Conservation (phyloP, 2,888 invertebrate species). For the Agonopterix subpropinquella region DNA sequence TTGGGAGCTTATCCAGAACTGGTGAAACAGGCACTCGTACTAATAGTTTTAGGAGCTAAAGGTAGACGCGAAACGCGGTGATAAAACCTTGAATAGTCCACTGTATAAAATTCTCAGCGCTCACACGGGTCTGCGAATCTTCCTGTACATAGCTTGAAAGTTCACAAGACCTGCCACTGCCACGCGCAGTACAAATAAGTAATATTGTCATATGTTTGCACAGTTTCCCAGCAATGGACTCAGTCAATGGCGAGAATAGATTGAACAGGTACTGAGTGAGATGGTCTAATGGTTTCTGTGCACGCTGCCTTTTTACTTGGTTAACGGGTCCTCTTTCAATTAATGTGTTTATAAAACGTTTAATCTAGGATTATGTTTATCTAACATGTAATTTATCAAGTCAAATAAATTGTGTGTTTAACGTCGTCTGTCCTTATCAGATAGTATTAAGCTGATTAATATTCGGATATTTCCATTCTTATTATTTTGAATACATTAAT, state of each 20-base stretch:
- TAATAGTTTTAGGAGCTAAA: no score
- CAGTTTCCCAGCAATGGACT: constrained; percentile 72
- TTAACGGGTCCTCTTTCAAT: constrained; percentile 38
- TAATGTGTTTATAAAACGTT: background rate
- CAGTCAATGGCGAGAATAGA: constrained; percentile 72
- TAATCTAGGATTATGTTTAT: background rate
- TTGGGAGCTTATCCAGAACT: no score
- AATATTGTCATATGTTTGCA: constrained; percentile 55
- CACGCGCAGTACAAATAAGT: background rate
- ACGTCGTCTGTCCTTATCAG: no score
- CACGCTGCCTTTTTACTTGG: constrained; percentile 32
- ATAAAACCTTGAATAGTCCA: background rate
- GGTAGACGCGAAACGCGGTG: no score
- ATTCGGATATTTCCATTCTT: no score
- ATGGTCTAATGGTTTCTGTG: constrained; percentile 39
- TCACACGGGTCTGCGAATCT: constrained; percentile 35
- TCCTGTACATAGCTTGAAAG: constrained; percentile 58
- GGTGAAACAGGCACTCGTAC: no score
- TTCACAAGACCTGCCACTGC: background rate
- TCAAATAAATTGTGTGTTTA: no score
- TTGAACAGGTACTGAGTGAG: constrained; percentile 77
- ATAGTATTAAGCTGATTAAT: no score
- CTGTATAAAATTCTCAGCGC: constrained; percentile 18
- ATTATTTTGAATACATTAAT: no score
- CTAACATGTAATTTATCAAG: background rate